phyloP scores from a whole-genome alignment of 2,888 invertebrate genomes.

The Octonoba sinensis region DNA sequence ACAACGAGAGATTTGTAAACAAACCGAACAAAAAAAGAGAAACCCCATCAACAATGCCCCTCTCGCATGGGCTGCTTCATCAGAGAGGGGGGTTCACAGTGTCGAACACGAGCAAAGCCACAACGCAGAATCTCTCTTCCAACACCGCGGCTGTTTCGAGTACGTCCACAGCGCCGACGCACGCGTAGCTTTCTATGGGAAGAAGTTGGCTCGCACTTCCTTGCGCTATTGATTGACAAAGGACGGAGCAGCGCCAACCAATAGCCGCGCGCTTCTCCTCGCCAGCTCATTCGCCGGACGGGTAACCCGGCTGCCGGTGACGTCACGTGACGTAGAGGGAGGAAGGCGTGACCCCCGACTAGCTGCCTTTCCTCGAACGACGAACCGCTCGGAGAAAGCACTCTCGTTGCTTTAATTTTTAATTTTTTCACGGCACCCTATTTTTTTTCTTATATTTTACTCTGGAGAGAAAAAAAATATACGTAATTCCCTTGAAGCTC shows the following conservation, averaged over 20 bases:
- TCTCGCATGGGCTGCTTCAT: neutral
- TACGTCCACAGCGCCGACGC: constrained; percentile 20
- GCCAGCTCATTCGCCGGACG: constrained; percentile 10
- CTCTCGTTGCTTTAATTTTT: neutral
- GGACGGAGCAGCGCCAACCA: constrained; percentile 14
- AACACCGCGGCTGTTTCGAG: neutral
- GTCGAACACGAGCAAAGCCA: constrained; percentile 1
- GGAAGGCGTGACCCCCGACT: constrained; percentile 2
- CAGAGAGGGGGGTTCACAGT: neutral
- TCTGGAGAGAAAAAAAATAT: constrained; percentile 1
- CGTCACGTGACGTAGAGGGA: constrained; percentile 17
- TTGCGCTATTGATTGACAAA: constrained; percentile 46
- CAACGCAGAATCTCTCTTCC: neutral
- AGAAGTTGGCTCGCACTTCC: constrained; percentile 32
- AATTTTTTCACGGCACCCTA: neutral
- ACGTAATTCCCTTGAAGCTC: neutral
- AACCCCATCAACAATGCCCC: neutral
- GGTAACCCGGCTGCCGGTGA: constrained; percentile 17
- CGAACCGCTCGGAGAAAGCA: constrained; percentile 18
- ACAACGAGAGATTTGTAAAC: neutral
- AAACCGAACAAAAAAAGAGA: neutral
- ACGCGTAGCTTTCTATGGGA: constrained; percentile 15
- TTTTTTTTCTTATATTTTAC: neutral
- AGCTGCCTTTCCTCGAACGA: constrained; percentile 6
- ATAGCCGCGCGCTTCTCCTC: constrained; percentile 3